Evolutionary conservation across 1,140 invertebrate species (phyloP).

Genomic region (Ips nitidus): DNA sequence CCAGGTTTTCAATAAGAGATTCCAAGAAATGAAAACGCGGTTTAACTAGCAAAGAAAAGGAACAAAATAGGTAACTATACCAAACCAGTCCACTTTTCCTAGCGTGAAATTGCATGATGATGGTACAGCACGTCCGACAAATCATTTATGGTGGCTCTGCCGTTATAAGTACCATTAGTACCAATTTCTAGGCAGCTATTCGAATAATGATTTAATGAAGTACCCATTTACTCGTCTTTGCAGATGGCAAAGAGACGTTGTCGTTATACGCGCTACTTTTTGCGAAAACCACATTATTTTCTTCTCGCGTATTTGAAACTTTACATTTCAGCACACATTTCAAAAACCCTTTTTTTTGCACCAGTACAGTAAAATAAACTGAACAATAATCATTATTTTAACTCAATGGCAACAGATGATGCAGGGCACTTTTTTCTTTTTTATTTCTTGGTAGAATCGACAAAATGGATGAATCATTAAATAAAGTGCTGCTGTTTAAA

Average conservation of each 20-base stretch:
- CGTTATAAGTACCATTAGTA: conserved; percentile 15
- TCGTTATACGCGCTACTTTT: not conserved
- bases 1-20: not conserved
- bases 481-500: too few species aligned
- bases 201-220: conserved; percentile 3
- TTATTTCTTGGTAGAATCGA: too few species aligned
- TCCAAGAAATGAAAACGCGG: not conserved
- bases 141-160: conserved; percentile 16
- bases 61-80: conserved; percentile 19
- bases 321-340: not conserved
- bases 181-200: conserved; percentile 16
- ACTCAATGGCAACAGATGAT: too few species aligned
- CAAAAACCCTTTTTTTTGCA: not conserved
- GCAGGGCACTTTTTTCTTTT: too few species aligned
- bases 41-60: not conserved
- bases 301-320: not conserved
- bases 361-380: not conserved
- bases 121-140: conserved; percentile 17
- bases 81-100: conserved; percentile 22
- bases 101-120: conserved; percentile 22
- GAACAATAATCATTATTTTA: too few species aligned
- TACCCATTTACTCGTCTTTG: too few species aligned
- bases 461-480: too few species aligned
- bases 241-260: not conserved
- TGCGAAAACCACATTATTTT: not conserved